Conservation (phyloP, 2,113 vertebrate species). For the Brienomyrus brachyistius region DNA sequence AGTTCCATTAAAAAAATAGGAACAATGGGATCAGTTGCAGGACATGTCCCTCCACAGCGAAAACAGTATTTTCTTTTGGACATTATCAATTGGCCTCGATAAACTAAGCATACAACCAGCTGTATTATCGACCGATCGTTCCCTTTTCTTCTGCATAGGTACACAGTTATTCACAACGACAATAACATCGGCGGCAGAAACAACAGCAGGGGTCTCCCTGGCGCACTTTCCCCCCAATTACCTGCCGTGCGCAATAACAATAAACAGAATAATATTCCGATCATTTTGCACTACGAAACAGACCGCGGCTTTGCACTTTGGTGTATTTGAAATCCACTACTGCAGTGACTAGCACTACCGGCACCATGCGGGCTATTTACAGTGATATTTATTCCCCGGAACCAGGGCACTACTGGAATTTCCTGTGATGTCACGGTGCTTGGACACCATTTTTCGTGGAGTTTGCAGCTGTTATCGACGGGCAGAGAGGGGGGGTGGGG, state of each 20-base stretch:
- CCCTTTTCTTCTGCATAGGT: neutral
- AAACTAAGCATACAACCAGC: neutral
- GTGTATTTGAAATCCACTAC: neutral
- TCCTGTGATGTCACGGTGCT: conserved; percentile 70
- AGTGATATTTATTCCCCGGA: neutral
- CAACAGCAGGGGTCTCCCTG: neutral
- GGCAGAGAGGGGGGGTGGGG: conserved; percentile 39
- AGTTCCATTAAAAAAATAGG: neutral
- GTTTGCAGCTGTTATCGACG: conserved; percentile 67
- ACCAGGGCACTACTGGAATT: conserved; percentile 65
- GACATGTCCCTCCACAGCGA: neutral
- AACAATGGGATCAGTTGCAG: neutral
- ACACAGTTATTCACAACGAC: neutral
- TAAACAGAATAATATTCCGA: neutral
- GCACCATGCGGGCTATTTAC: neutral
- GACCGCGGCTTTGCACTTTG: neutral
- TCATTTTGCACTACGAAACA: neutral
- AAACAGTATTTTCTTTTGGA: neutral
- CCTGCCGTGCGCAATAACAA: neutral
- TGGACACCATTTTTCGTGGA: conserved; percentile 58
- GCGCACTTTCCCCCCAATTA: neutral
- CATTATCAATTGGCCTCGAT: neutral
- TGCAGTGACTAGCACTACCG: neutral
- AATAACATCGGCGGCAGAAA: neutral
- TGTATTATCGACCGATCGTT: neutral